Evolutionary conservation across 2,888 invertebrate species (phyloP), one percentile per base, ranked within the genome.

Genomic region (Branchinecta sandiegonensis): DNA sequence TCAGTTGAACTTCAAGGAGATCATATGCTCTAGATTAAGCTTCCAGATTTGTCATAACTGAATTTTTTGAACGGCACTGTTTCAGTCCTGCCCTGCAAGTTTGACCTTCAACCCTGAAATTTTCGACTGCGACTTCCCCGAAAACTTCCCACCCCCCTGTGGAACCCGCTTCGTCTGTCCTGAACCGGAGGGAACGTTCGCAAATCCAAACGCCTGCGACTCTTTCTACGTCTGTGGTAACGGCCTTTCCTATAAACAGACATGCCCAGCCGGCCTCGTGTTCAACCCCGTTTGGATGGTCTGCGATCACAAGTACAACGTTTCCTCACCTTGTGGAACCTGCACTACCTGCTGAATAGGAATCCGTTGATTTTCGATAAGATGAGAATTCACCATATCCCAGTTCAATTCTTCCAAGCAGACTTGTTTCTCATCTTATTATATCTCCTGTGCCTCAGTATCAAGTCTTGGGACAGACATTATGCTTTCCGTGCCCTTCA

Each of bases 81-180:
- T 37, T 37, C 56, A 56, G 17, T 14, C 8, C 56, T 56, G 56
- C 56, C 56, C 56, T 14, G 14, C 9, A 56, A 17, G 56, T 14
- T 17, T 56, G 17, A 10, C 56, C n/a, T 56, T 56, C 17, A 10
- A 56, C 17, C 56, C 56, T 14, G 9, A 56, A 17, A 56, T 56
- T 10, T 17, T 56, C 1, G 56, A 8, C 14, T 56, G 56, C 17
- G 56, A 56, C 17, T 56, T 56, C 17, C 56, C 56, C n/a, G 56
- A 8, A 8, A 56, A 56, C 56, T 56, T 56, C 17, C 17, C n/a
- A 14, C 56, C 56, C n/a, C 56, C 56, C 56, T 56, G 56, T 56
- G 56, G 56, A 56, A 56, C 56, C 8, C 23, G 63, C 9, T 56
- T 56, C 23, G 63, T 56, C 14, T 56, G 63, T 10, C 63, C 63